A percentile compares a stretch with the other conserved stretches of the same genome.
Evolutionary conservation across 2,113 vertebrate genomes (phyloP).

Genomic region (Girardinichthys multiradiatus): DNA sequence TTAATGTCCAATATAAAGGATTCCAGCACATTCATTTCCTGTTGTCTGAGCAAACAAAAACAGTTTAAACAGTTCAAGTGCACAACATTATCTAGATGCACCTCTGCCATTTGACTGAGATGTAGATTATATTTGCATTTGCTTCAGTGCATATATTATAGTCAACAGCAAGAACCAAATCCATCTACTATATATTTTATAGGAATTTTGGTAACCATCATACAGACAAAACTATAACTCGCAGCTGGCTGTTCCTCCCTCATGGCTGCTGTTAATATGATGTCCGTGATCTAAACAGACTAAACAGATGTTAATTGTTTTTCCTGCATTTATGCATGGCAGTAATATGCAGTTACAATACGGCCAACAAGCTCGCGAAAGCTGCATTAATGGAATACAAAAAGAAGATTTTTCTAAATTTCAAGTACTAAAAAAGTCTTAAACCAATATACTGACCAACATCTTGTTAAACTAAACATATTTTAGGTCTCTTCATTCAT

Average conservation of each 20-base stretch:
- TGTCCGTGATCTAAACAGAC: background rate
- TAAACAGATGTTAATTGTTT: conserved; percentile 1
- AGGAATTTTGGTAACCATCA: background rate
- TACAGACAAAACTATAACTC: background rate
- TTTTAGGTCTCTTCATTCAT: conserved; percentile 7
- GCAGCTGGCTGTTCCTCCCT: background rate
- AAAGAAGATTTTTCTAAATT: background rate
- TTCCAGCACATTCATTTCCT: background rate
- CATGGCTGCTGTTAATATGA: background rate
- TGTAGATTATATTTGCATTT: conserved; percentile 6
- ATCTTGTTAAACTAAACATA: background rate
- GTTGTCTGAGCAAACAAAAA: no score
- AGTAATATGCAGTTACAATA: background rate
- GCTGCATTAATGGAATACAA: background rate
- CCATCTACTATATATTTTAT: background rate
- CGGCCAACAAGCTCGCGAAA: background rate
- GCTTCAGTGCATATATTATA: background rate
- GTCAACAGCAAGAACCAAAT: background rate
- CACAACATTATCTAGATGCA: no score
- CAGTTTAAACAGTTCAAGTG: no score
- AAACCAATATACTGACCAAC: background rate
- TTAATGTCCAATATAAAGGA: background rate
- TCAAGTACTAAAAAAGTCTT: no score
- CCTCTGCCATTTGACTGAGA: conserved; percentile 7
- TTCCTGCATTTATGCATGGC: background rate